phyloP scores from a whole-genome alignment of 2,113 vertebrate species.

The Oreochromis tanganicae region DNA sequence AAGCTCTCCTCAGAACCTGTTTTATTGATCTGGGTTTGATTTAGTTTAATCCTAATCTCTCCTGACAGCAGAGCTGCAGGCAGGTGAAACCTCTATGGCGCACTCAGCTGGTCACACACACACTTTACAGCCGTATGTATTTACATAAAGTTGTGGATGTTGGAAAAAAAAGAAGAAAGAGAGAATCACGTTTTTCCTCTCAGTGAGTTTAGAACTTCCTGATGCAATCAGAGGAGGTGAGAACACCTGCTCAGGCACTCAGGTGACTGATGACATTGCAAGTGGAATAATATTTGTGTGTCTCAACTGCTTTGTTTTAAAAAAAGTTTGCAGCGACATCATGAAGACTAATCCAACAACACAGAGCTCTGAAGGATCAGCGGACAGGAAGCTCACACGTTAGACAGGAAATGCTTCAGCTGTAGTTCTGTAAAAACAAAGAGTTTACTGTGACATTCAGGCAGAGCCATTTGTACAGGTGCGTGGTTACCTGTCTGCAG shows the following conservation, averaged over 20 bases:
- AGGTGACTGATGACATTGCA: neutral
- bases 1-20: neutral
- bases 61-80: neutral
- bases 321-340: neutral
- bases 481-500: constrained; percentile 81
- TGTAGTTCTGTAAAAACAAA: neutral
- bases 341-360: neutral
- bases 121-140: neutral
- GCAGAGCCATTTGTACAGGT: neutral
- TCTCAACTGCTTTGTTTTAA: neutral
- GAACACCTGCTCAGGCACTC: neutral
- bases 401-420: neutral
- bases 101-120: neutral
- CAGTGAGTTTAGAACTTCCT: neutral
- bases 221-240: neutral
- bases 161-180: neutral
- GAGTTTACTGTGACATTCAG: neutral
- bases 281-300: neutral
- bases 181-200: neutral
- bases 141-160: neutral
- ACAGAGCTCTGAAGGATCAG: neutral
- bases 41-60: neutral
- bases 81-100: neutral
- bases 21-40: neutral
- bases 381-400: neutral